Base-by-base conservation (phyloP, 1,140 invertebrate species). In the Rhyacophila brunnea region DNA sequence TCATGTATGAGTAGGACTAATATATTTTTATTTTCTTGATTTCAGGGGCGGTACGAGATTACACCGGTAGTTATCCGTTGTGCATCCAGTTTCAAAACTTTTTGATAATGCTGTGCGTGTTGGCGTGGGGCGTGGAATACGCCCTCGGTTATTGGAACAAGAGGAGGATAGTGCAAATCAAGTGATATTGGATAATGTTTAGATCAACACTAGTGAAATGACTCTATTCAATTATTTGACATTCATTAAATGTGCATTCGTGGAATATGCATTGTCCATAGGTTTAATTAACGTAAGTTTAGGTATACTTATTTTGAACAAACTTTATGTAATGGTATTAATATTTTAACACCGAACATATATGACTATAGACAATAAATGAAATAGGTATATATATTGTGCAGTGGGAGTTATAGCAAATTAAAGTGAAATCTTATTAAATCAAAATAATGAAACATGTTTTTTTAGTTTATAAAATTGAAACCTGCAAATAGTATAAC, bases 61-160 rank as follows among this genome's bases (percentile, higher is more conserved):
- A 78, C 36, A 87, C 86, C 6, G 71, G 75, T 2, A 89, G 86
- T 66, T 90, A 85, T 72, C 78, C 84, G 6, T 79, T 84, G 6
- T 88, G 86, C 64, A 84, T 89, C 58, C 87, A 89, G 69, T 79
- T 85, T 2, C 87, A 88, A 70, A 88, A 86, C 36, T 74, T 81
- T 1, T 75, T 88, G 51, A 88, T 89, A 14, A 73, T 85, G 71
- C 71, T 84, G 0, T 87, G 85, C 59, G 83, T 84, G 9, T 9
- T 86, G 1, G 81, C 85, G 3, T 90, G 87, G 88, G 72, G 75
- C 42, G 74, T 87, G 28, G 88, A 90, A 67, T 88, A 85, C 67
- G 71, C 80, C 36, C 68, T 84, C 13, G 69, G 67, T 4, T 73
- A 72, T 34, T 75, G 71, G 1, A 67, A 74, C 6, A 68, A 74